phyloP scores from a whole-genome alignment of 2,888 invertebrate genomes.

The Phragmatobia fuliginosa region DNA sequence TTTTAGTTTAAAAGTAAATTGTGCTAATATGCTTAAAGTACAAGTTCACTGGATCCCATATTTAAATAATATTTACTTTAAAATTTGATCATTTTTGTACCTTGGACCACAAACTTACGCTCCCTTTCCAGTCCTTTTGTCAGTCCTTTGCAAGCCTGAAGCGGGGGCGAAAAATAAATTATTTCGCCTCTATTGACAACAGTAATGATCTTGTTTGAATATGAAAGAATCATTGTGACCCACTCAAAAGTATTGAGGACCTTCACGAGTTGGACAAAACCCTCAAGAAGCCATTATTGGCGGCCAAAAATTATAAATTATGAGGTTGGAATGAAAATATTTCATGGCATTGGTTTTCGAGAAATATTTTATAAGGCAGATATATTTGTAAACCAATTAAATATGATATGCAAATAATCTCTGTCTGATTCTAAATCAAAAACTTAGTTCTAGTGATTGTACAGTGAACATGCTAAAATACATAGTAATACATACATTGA shows the following conservation, averaged over 20 bases:
- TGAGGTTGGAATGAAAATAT: constrained; percentile 13
- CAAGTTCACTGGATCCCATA: too few species aligned
- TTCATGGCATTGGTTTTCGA: too few species aligned
- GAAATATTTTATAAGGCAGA: too few species aligned
- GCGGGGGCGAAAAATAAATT: constrained; percentile 58
- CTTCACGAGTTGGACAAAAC: constrained; percentile 14
- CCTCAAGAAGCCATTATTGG: constrained; percentile 2
- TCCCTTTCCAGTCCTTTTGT: constrained; percentile 49
- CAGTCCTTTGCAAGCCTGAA: constrained; percentile 44
- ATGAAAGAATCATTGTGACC: constrained; percentile 37
- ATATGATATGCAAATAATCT: too few species aligned
- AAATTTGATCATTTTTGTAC: not conserved
- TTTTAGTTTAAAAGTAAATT: too few species aligned
- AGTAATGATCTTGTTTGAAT: constrained; percentile 60
- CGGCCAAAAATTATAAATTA: constrained; percentile 16
- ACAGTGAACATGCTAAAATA: too few species aligned
- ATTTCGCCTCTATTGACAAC: constrained; percentile 53
- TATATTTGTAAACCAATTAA: too few species aligned
- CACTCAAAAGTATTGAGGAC: constrained; percentile 14
- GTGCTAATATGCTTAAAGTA: too few species aligned
- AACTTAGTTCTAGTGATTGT: too few species aligned
- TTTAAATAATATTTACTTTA: too few species aligned
- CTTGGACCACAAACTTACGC: constrained; percentile 30
- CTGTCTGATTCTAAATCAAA: too few species aligned
- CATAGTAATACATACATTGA: too few species aligned